Conservation (phyloP, 2,113 vertebrate genomes). For the Malurus melanocephalus region DNA sequence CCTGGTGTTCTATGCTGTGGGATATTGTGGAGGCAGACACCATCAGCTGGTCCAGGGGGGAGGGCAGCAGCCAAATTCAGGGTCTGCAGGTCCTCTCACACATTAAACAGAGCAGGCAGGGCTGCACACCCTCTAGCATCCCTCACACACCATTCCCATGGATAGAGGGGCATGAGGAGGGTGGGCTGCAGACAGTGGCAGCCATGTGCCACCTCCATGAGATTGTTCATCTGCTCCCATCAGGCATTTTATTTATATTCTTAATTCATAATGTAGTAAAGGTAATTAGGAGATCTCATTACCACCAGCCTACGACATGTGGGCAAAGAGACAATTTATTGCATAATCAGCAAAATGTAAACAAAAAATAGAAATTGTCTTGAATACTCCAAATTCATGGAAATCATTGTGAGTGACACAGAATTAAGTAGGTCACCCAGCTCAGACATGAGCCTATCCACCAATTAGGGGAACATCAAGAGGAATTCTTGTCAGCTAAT, state of each 20-base stretch:
- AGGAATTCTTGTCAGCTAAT: not conserved
- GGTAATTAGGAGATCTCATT: not conserved
- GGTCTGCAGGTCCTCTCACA: not conserved
- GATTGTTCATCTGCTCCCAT: not conserved
- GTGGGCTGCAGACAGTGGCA: not conserved
- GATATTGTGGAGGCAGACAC: rapidly evolving
- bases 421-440: not conserved
- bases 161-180: rapidly evolving
- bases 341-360: not conserved
- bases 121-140: not conserved
- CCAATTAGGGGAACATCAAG: not conserved
- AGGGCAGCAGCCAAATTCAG: not conserved
- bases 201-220: not conserved
- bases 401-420: not conserved
- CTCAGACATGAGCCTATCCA: not conserved
- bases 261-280: not conserved
- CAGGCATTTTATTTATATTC: rapidly evolving
- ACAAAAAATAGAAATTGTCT: not conserved
- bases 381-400: not conserved
- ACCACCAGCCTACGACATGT: not conserved
- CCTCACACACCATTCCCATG: not conserved
- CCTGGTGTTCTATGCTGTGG: not conserved
- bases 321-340: not conserved
- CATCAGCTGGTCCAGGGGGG: not conserved
- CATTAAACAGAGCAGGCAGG: not conserved